phyloP scores from a whole-genome alignment of 2,797 vertebrate species.

The Acipenser ruthenus region DNA sequence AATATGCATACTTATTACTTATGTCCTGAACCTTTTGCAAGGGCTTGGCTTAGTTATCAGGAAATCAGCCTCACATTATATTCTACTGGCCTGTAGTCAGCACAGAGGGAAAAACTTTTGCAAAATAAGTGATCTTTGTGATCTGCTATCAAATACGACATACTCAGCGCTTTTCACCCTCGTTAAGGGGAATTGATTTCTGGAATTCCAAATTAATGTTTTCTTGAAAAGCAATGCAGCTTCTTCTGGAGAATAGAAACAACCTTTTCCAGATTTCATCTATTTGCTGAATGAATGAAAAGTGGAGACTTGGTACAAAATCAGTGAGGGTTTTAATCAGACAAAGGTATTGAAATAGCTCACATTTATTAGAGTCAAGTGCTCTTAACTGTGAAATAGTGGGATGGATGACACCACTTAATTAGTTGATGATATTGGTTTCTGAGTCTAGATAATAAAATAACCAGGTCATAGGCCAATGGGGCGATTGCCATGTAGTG shows the following conservation, averaged over 20 bases:
- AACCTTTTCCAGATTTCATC: slow-evolving; percentile 16
- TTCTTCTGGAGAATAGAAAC: slow-evolving; percentile 17
- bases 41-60: neutral
- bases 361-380: neutral
- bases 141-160: neutral
- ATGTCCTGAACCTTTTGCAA: neutral
- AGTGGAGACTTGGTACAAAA: slow-evolving; percentile 12
- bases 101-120: neutral
- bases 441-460: slow-evolving; percentile 11
- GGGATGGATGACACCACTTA: slow-evolving; percentile 6
- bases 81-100: neutral
- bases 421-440: slow-evolving; percentile 14
- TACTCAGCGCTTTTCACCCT: slow-evolving; percentile 24
- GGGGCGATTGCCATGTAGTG: slow-evolving; percentile 7
- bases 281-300: slow-evolving; percentile 20
- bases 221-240: slow-evolving; percentile 24
- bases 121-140: slow-evolving; percentile 9
- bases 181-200: slow-evolving; percentile 32
- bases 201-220: slow-evolving; percentile 28
- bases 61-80: slow-evolving; percentile 11
- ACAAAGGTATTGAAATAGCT: neutral
- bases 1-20: no score
- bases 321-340: slow-evolving; percentile 8
- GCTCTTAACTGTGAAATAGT: neutral
- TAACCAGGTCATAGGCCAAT: neutral